Percentiles rank a stretch among this genome's conserved stretches.
phyloP scores from a whole-genome alignment of 2,888 invertebrate genomes.

The Apamea epomidion region DNA sequence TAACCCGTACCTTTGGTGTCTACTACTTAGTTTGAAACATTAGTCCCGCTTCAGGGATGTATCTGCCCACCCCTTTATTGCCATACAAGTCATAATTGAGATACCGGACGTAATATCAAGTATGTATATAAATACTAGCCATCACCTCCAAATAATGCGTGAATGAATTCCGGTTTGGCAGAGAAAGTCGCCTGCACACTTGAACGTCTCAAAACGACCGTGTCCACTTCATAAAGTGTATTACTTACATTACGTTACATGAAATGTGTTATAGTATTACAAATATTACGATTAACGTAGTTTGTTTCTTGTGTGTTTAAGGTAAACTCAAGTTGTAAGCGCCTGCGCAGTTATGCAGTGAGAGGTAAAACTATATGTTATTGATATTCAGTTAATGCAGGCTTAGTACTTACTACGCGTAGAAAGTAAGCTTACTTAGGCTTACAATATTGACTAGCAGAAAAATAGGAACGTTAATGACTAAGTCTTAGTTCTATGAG shows the following conservation, averaged over 20 bases:
- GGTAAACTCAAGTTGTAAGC: slow-evolving; percentile 8
- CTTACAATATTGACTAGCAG: neutral
- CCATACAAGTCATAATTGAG: slow-evolving; percentile 30
- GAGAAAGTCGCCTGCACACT: slow-evolving; percentile 67
- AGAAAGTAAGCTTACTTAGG: neutral
- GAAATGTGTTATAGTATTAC: slow-evolving; percentile 9
- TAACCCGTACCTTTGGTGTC: neutral
- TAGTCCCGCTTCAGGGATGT: neutral
- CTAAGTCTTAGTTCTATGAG: no score
- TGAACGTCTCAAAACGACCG: slow-evolving; percentile 54
- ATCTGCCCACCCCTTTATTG: slow-evolving; percentile 12
- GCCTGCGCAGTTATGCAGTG: slow-evolving; percentile 17
- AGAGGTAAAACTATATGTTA: slow-evolving; percentile 1
- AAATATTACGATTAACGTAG: neutral
- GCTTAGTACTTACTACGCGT: slow-evolving; percentile 4
- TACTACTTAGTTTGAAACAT: slow-evolving; percentile 1
- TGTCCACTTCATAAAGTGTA: slow-evolving; percentile 31
- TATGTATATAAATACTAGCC: slow-evolving; percentile 41
- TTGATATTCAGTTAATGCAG: slow-evolving; percentile 43
- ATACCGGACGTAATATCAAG: slow-evolving; percentile 37
- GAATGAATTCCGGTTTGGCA: slow-evolving; percentile 67
- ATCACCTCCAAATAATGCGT: slow-evolving; percentile 51
- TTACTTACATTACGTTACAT: slow-evolving; percentile 59
- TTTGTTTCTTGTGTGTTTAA: neutral
- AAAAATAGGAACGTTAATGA: neutral